phyloP scores from a whole-genome alignment of 1,140 invertebrate species.

The Heliconius nattereri region DNA sequence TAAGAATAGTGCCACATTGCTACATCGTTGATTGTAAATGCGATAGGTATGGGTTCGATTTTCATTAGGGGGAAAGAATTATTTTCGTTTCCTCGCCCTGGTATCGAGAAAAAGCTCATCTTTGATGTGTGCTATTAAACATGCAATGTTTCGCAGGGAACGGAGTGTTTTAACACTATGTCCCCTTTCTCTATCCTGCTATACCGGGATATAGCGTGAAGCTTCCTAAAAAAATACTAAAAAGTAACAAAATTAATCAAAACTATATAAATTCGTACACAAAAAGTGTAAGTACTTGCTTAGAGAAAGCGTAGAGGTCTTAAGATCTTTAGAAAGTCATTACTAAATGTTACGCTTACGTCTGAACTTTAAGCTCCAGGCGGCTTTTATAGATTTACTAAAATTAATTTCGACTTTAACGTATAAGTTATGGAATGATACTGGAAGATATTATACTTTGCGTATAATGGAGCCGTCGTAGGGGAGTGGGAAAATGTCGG shows the following conservation, averaged over 20 bases:
- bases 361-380: background rate
- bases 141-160: background rate
- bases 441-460: too few relatives aligned
- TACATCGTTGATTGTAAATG: too few relatives aligned
- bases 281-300: background rate
- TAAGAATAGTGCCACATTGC: too few relatives aligned
- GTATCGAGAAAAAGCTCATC: too few relatives aligned
- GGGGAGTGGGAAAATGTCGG: too few relatives aligned
- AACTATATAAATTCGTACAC: background rate
- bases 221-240: too few relatives aligned
- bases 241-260: background rate
- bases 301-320: background rate
- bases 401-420: background rate
- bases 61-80: too few relatives aligned
- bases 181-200: background rate
- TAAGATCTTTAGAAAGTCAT: slow-evolving; percentile 5
- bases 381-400: slow-evolving; percentile 5
- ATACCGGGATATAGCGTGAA: background rate
- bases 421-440: background rate
- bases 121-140: background rate
- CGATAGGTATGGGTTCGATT: too few relatives aligned
- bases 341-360: background rate
- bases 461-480: background rate
- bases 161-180: background rate
- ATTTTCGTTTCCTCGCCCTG: too few relatives aligned